phyloP scores from a whole-genome alignment of 2,797 vertebrate genomes.

The Xenops minutus region DNA sequence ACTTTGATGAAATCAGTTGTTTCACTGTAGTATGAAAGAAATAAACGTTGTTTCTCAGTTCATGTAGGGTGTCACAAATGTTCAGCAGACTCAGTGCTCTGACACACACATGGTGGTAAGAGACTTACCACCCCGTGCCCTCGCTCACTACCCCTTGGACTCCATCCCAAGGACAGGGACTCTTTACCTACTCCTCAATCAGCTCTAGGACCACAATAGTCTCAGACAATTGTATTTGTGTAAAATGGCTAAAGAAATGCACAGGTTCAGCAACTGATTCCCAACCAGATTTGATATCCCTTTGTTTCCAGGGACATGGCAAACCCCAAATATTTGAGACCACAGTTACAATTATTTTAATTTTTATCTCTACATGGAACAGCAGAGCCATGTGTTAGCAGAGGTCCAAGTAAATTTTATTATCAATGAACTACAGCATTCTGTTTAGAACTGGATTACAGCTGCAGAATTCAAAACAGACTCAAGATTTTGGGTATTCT shows the following conservation, averaged over 20 bases:
- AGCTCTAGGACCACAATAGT: not conserved
- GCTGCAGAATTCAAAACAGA: not conserved
- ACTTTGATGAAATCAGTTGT: not conserved
- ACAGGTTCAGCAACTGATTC: not conserved
- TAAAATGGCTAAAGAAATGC: not conserved
- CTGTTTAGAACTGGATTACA: not conserved
- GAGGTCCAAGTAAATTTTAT: not conserved
- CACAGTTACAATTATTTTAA: not conserved
- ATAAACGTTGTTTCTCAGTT: not conserved
- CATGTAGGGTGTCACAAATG: not conserved
- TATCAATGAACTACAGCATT: accelerated
- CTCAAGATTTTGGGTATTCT: not conserved
- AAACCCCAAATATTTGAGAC: not conserved
- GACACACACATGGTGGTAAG: accelerated
- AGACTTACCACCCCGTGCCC: not conserved
- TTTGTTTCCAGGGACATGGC: accelerated
- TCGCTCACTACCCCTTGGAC: not conserved
- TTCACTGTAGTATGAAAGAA: not conserved
- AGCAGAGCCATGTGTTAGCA: not conserved
- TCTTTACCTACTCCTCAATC: not conserved
- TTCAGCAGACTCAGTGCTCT: not conserved
- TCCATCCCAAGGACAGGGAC: not conserved
- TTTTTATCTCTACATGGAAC: not conserved
- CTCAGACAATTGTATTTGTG: not conserved
- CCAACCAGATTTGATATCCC: not conserved